Evolutionary conservation across 2,888 invertebrate species (phyloP).

Genomic region (Standfussiana lucernea): DNA sequence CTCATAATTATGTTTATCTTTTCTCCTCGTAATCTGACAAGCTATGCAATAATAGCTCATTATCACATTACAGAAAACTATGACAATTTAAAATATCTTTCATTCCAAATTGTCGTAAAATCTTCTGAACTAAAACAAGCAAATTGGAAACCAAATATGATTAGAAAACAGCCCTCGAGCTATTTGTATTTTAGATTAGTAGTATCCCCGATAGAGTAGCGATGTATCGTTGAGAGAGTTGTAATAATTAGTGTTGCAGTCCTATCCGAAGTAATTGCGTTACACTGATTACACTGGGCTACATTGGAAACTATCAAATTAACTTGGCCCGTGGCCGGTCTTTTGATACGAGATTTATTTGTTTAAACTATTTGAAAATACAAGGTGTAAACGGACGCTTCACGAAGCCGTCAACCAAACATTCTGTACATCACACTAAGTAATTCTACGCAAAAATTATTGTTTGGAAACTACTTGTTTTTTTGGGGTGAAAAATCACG

Average conservation of each 20-base stretch:
- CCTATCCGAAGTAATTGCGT: constrained; percentile 21
- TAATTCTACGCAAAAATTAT: too few species aligned
- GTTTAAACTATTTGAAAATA: neutral
- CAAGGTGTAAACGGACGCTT: too few species aligned
- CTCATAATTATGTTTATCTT: neutral
- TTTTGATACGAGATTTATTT: neutral
- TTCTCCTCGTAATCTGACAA: neutral
- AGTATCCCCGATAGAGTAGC: constrained; percentile 9
- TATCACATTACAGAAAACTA: too few species aligned
- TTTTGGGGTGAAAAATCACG: too few species aligned
- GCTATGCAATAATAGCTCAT: neutral
- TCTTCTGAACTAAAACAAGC: neutral
- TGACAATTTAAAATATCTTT: too few species aligned
- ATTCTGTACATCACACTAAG: too few species aligned
- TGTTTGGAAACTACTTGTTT: too few species aligned
- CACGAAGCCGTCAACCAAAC: too few species aligned
- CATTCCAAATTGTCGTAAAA: neutral
- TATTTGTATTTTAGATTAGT: constrained; percentile 2
- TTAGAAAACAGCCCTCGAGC: constrained; percentile 13
- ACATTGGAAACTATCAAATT: constrained; percentile 23
- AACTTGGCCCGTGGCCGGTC: neutral
- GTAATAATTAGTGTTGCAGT: constrained; percentile 31
- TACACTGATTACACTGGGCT: constrained; percentile 44
- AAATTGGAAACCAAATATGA: constrained; percentile 4
- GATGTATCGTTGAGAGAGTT: constrained; percentile 21